These are phyloP conservation scores for Halcyon badia DNA, from an alignment of 2,797 vertebrate genomes.

Conservation along the genomic window DNA sequence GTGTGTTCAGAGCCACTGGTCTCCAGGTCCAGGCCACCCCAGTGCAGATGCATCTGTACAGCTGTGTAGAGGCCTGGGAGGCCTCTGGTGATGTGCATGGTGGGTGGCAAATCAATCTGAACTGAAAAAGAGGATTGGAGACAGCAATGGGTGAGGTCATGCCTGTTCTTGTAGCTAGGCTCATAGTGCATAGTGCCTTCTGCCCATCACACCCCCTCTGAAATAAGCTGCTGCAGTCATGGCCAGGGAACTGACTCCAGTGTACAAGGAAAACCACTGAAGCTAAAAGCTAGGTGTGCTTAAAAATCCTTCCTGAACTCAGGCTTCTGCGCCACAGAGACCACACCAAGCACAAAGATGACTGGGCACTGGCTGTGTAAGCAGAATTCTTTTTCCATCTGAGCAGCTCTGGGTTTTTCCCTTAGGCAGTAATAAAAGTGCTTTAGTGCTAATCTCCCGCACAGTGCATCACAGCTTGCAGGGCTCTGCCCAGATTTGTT, in stretches of 20 bases:
- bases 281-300: not conserved
- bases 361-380: not conserved
- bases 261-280: fast-evolving
- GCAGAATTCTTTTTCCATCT: not conserved
- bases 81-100: constrained; percentile 84
- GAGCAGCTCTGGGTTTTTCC: not conserved
- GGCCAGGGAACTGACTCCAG: not conserved
- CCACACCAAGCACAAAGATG: not conserved
- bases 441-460: not conserved
- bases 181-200: not conserved
- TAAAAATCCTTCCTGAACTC: not conserved
- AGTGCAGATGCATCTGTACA: constrained; percentile 93
- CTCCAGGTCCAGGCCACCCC: constrained; percentile 89
- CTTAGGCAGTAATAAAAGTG: not conserved
- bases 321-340: not conserved
- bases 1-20: constrained; percentile 93
- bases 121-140: constrained; percentile 76
- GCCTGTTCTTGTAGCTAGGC: fast-evolving
- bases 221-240: fast-evolving
- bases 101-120: constrained; percentile 87
- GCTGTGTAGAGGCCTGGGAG: constrained; percentile 84
- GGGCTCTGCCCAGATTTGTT: not conserved
- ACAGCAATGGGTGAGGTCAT: not conserved
- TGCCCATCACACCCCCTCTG: not conserved
- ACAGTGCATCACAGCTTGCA: not conserved